phyloP scores from a whole-genome alignment of 2,113 vertebrate species.

The Gallinago undulata region DNA sequence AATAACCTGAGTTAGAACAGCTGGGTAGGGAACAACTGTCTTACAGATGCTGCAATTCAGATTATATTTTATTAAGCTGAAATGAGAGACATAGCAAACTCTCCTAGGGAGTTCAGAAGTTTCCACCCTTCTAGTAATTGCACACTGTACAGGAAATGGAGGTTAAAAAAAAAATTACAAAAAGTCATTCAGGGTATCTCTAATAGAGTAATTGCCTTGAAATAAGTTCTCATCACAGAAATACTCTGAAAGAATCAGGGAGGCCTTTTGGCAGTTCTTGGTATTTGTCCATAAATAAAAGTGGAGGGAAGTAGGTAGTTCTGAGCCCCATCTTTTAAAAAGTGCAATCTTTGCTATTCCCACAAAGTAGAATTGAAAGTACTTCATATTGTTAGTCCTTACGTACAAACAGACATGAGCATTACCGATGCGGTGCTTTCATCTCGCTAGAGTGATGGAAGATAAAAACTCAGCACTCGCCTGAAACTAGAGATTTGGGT shows the following conservation, averaged over 20 bases:
- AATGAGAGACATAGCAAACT: slow-evolving; percentile 72
- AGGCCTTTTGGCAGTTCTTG: neutral
- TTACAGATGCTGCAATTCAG: slow-evolving; percentile 74
- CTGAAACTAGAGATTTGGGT: neutral
- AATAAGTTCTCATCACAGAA: slow-evolving; percentile 63
- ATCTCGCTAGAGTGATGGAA: neutral
- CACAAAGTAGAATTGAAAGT: neutral
- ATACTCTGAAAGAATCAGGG: neutral
- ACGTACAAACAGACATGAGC: neutral
- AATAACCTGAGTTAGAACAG: slow-evolving; percentile 63
- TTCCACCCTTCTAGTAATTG: slow-evolving; percentile 71
- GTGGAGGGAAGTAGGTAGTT: neutral
- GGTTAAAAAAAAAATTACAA: slow-evolving; percentile 52
- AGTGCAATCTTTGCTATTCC: neutral
- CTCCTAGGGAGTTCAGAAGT: slow-evolving; percentile 80
- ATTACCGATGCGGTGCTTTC: neutral
- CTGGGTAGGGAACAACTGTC: slow-evolving; percentile 66
- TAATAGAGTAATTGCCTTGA: slow-evolving; percentile 47
- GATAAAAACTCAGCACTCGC: neutral
- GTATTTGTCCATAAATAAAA: neutral
- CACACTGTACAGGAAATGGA: slow-evolving; percentile 76
- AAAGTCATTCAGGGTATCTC: slow-evolving; percentile 71
- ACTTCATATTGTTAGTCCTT: neutral
- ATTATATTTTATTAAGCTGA: slow-evolving; percentile 80
- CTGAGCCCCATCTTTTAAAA: neutral